Evolutionary conservation across 2,888 invertebrate genomes (phyloP), one percentile per base, ranked within the genome.

Genomic region (Bellardia pandia): DNA sequence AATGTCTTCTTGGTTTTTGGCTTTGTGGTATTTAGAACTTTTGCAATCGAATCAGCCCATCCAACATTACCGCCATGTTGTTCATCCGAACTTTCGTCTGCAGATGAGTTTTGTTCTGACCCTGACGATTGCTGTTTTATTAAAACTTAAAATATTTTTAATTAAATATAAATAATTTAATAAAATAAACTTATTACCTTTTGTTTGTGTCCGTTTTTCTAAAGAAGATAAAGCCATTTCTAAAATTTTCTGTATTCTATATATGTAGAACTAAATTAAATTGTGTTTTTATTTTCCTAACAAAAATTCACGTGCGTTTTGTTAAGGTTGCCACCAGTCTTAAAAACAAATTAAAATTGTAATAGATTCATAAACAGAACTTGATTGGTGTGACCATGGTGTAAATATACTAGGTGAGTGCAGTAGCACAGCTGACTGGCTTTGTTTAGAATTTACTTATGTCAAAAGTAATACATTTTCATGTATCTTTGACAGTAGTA

Each of bases 31-130:
- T 95, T 95, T 37, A 98, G 94, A 89, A 98, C 96, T 93, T 97
- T 97, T 8, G 96, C 94, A 91, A 98, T 95, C 0, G 96, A 97
- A 93, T 97, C 96, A 2, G 97, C 97, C 97, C 97, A 98, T 3
- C 96, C 96, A 88, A 95, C 94, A 92, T 97, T 97, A 0, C 94
- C 94, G 33, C 0, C 56, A 3, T 37, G 66, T 11, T 77, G 40
- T 14, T 58, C 69, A 11, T 58, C 56, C 0, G 51, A 42, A 37
- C 53, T 53, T 14, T 68, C 76, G 3, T 75, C 77, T 3, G 30
- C 53, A 2, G 81, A 78, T 13, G 58, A 33, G 11, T 58, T 62
- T 60, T 74, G 48, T 66, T 69, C 81, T 5, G 77, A 42, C 9
- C 71, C 80, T 9, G 51, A 74, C 13, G 68, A 71, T 14, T n/a